phyloP scores from a whole-genome alignment of 2,888 invertebrate species.

The Plutella xylostella region DNA sequence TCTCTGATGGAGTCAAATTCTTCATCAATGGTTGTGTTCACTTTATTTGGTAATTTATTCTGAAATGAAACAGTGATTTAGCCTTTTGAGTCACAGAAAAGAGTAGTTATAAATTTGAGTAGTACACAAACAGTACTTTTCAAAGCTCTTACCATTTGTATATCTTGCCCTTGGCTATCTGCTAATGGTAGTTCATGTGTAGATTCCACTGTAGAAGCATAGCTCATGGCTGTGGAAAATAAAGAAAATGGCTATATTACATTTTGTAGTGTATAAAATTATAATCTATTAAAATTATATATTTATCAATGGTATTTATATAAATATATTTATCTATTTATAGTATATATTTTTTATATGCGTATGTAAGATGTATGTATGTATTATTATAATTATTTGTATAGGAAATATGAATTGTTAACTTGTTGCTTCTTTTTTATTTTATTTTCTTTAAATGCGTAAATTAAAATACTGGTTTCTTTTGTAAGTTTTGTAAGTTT shows the following conservation, averaged over 20 bases:
- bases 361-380: no score
- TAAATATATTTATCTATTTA: no score
- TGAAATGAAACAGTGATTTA: constrained; percentile 22
- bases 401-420: no score
- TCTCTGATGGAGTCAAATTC: constrained; percentile 64
- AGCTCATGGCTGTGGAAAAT: constrained; percentile 54
- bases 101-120: background rate
- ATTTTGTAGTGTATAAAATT: no score
- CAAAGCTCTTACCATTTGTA: constrained; percentile 39
- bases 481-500: no score
- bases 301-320: no score
- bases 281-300: background rate
- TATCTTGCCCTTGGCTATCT: constrained; percentile 48
- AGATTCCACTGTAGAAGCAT: constrained; percentile 53
- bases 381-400: no score
- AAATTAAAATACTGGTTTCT: no score
- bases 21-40: constrained; percentile 51
- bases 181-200: constrained; percentile 41
- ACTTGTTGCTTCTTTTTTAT: no score
- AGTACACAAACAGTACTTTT: no score
- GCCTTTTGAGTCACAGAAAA: background rate
- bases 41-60: constrained; percentile 46
- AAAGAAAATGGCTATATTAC: background rate
- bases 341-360: no score
- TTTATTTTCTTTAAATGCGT: no score